phyloP scores from a whole-genome alignment of 92 coral and sea anemone species.

The Desmophyllum pertusum region DNA sequence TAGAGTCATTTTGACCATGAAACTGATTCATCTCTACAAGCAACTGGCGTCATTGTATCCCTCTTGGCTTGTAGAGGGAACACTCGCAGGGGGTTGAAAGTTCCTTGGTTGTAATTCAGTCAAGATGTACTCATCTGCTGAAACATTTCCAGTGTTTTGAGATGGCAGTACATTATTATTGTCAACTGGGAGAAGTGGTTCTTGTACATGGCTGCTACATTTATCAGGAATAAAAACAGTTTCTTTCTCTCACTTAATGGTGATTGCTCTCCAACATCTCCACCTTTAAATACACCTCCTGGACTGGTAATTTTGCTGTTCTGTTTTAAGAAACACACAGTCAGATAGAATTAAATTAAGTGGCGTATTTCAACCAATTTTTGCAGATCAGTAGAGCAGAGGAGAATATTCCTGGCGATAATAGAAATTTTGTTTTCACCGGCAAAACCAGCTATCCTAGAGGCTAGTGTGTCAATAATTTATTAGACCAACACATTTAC shows the following conservation, averaged over 20 bases:
- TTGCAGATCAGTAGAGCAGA: too few species aligned
- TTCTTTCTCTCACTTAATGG: too few species aligned
- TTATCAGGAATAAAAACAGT: not conserved
- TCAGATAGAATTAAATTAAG: too few species aligned
- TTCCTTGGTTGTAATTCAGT: constrained; percentile 36
- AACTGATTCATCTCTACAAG: not conserved
- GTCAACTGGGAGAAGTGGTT: not conserved
- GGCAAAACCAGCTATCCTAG: too few species aligned
- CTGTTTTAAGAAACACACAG: constrained; percentile 2
- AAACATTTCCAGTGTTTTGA: not conserved
- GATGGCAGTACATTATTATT: not conserved
- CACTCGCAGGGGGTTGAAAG: not conserved
- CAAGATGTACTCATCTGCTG: constrained; percentile 24
- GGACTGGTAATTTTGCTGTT: not conserved
- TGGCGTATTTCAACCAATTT: too few species aligned
- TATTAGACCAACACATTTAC: too few species aligned
- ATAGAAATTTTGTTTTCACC: too few species aligned
- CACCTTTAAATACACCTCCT: not conserved
- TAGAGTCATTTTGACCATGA: not conserved
- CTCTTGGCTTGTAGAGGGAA: not conserved
- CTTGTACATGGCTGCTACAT: not conserved
- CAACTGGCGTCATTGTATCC: not conserved
- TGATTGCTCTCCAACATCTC: not conserved
- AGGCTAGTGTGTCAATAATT: too few species aligned
- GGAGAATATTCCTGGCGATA: too few species aligned